phyloP scores from a whole-genome alignment of 2,797 vertebrate species.

The Enteromius afrohamiltoni region DNA sequence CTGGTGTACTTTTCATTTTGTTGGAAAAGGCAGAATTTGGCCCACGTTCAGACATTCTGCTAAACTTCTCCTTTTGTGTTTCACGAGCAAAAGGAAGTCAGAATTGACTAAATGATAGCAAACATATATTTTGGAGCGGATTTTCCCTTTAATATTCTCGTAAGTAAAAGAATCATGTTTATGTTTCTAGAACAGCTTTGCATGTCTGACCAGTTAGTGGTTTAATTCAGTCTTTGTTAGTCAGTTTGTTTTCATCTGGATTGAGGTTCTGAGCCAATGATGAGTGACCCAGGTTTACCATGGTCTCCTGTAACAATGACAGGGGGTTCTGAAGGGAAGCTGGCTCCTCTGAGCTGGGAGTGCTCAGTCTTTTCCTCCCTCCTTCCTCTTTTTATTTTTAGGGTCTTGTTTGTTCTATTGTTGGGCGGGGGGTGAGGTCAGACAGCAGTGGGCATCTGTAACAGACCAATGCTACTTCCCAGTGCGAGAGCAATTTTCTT shows the following conservation, averaged over 20 bases:
- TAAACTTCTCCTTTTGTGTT: not conserved
- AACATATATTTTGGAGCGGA: not conserved
- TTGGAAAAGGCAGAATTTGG: not conserved
- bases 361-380: slow-evolving; percentile 50
- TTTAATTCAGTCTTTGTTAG: not conserved
- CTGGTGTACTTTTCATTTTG: not conserved
- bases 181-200: slow-evolving; percentile 7
- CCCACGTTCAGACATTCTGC: not conserved
- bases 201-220: not conserved
- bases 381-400: slow-evolving; percentile 61
- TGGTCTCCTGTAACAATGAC: slow-evolving; percentile 49
- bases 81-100: not conserved
- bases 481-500: slow-evolving; percentile 22
- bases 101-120: not conserved
- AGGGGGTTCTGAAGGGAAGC: slow-evolving; percentile 55
- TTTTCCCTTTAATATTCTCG: not conserved
- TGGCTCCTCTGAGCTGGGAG: slow-evolving; percentile 45
- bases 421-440: slow-evolving; percentile 39
- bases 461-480: slow-evolving; percentile 16
- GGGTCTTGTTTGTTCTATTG: slow-evolving; percentile 58
- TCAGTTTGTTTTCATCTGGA: slow-evolving; percentile 28
- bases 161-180: not conserved
- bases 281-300: slow-evolving; percentile 31
- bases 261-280: slow-evolving; percentile 39
- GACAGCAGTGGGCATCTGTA: slow-evolving; percentile 43